Conservation (phyloP, 2,888 invertebrate genomes). For the Oasisia sp. region DNA sequence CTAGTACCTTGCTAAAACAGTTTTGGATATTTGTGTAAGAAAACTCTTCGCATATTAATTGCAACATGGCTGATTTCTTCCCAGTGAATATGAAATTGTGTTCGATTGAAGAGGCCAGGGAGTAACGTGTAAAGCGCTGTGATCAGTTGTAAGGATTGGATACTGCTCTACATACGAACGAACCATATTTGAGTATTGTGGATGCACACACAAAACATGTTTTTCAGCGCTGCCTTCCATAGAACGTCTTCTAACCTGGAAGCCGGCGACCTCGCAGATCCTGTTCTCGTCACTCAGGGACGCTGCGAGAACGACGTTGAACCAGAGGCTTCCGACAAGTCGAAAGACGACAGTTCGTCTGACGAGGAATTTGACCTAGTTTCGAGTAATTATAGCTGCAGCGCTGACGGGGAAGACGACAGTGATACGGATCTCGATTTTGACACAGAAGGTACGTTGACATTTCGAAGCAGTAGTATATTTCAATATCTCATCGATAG, state of each 20-base stretch:
- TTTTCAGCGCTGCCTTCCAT: neutral
- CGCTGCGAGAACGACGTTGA: conserved; percentile 17
- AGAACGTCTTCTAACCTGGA: neutral
- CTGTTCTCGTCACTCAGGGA: neutral
- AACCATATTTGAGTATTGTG: too few relatives aligned
- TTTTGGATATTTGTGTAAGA: too few relatives aligned
- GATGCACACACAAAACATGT: too few relatives aligned
- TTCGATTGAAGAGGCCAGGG: too few relatives aligned
- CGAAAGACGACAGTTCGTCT: neutral
- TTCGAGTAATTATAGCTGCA: conserved; percentile 19
- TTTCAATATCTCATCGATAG: neutral
- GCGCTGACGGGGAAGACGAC: neutral
- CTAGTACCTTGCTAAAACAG: too few relatives aligned
- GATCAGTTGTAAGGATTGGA: too few relatives aligned
- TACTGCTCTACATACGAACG: too few relatives aligned
- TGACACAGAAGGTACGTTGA: conserved; percentile 22
- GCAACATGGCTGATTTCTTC: too few relatives aligned
- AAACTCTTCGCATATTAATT: too few relatives aligned
- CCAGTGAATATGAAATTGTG: too few relatives aligned
- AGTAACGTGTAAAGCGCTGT: too few relatives aligned
- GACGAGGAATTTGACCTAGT: neutral
- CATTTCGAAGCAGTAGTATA: neutral
- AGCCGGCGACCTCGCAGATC: neutral
- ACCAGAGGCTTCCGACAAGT: neutral
- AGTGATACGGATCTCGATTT: conserved; percentile 24